Conservation (phyloP, 2,113 vertebrate genomes). For the Corythornis vintsioides region DNA sequence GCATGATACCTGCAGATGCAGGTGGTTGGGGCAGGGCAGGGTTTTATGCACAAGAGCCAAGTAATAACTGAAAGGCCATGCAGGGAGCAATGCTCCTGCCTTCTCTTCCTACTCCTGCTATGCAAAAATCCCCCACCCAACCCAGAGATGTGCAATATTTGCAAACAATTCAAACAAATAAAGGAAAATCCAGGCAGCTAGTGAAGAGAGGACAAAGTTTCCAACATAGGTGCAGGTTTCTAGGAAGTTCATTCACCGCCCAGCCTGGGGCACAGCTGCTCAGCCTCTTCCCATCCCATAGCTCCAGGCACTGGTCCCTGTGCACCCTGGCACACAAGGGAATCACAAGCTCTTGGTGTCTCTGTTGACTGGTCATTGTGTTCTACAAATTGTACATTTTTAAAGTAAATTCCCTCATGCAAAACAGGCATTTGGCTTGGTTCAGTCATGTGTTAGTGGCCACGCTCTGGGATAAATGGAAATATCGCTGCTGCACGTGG, state of each 20-base stretch:
- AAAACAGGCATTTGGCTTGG: accelerated
- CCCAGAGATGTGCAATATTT: background rate
- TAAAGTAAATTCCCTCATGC: slow-evolving; percentile 18
- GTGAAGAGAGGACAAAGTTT: background rate
- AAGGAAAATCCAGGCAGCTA: background rate
- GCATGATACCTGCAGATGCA: background rate
- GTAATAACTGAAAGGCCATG: background rate
- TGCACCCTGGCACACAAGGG: accelerated
- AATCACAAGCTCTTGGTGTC: background rate
- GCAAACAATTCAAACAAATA: background rate
- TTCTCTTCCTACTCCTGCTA: background rate
- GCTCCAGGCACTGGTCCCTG: background rate
- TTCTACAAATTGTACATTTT: background rate
- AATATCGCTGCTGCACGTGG: accelerated
- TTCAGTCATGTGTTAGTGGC: accelerated
- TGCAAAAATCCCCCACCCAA: background rate
- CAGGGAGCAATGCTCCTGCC: background rate
- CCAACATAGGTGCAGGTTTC: background rate
- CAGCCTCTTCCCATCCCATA: background rate
- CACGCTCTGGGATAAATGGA: accelerated
- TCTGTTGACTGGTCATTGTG: background rate
- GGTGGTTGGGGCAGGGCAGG: background rate
- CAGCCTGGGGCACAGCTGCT: background rate
- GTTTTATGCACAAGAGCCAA: background rate
- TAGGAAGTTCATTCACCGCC: background rate